A percentile compares a stretch with the other conserved stretches of the same genome.
These are phyloP conservation scores for Vandiemenella viatica DNA, from an alignment of 2,888 invertebrate genomes.

Conservation along the genomic window DNA sequence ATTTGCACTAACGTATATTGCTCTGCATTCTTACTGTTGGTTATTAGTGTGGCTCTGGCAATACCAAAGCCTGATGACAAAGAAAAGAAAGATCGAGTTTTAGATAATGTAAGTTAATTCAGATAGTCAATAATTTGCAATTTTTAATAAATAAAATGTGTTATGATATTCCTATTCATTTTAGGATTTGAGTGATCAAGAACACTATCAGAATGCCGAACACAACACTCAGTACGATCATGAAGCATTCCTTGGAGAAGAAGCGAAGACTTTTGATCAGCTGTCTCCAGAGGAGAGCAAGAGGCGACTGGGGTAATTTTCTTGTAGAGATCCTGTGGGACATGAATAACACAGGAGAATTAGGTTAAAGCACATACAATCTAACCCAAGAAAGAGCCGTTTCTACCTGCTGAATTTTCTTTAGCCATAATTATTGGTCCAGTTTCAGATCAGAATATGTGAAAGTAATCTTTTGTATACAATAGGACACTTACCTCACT, in stretches of 20 bases:
- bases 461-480: too few relatives aligned
- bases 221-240: constrained; percentile 90
- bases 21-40: constrained; percentile 7
- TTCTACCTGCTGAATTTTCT: too few relatives aligned
- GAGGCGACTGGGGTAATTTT: constrained; percentile 55
- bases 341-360: too few relatives aligned
- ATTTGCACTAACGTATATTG: constrained; percentile 2
- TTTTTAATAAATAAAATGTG: not conserved
- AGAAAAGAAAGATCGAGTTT: constrained; percentile 43
- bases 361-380: too few relatives aligned
- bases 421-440: too few relatives aligned
- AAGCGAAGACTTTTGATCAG: constrained; percentile 87
- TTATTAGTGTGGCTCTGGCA: constrained; percentile 28
- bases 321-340: too few relatives aligned
- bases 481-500: too few relatives aligned
- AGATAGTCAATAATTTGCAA: not conserved
- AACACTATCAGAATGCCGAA: constrained; percentile 64
- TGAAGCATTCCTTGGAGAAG: constrained; percentile 91
- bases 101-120: constrained; percentile 30
- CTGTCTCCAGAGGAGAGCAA: constrained; percentile 90
- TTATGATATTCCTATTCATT: constrained; percentile 8
- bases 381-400: too few relatives aligned
- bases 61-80: constrained; percentile 53
- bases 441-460: too few relatives aligned
- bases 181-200: constrained; percentile 56